phyloP scores from a whole-genome alignment of 2,797 vertebrate genomes.

The Bryconaethiops microstoma region DNA sequence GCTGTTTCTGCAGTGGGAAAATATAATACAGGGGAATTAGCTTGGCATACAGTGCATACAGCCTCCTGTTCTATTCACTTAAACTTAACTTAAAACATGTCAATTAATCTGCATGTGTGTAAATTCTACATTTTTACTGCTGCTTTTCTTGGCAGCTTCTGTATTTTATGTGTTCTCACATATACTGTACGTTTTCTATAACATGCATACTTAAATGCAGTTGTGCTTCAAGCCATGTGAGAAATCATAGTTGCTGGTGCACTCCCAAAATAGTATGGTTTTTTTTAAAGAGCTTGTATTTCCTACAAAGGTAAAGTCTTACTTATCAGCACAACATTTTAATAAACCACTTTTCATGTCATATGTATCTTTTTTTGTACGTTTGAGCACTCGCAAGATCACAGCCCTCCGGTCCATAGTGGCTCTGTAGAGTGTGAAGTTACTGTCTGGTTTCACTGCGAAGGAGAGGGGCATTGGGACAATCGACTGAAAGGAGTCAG shows the following conservation, averaged over 20 bases:
- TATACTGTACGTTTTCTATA: neutral
- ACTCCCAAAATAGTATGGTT: neutral
- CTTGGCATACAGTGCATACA: neutral
- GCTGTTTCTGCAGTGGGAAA: constrained; percentile 66
- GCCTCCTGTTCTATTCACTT: neutral
- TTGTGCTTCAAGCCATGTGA: too few species aligned
- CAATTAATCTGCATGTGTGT: neutral
- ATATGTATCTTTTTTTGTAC: constrained; percentile 53
- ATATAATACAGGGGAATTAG: neutral
- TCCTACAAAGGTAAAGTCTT: neutral
- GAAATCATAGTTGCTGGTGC: neutral
- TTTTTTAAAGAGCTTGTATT: neutral
- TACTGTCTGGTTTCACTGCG: constrained; percentile 44
- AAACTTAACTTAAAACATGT: neutral
- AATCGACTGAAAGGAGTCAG: constrained; percentile 63
- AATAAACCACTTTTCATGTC: neutral
- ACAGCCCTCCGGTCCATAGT: constrained; percentile 68
- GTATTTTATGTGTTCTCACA: too few species aligned
- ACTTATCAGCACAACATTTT: neutral
- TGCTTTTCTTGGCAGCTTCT: too few species aligned
- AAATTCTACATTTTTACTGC: too few species aligned
- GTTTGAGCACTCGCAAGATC: constrained; percentile 71
- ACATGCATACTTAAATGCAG: neutral
- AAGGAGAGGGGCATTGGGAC: constrained; percentile 61
- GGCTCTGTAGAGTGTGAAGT: constrained; percentile 64